Evolutionary conservation across 2,797 vertebrate species (phyloP).

Genomic region (Sorex maritimensis): DNA sequence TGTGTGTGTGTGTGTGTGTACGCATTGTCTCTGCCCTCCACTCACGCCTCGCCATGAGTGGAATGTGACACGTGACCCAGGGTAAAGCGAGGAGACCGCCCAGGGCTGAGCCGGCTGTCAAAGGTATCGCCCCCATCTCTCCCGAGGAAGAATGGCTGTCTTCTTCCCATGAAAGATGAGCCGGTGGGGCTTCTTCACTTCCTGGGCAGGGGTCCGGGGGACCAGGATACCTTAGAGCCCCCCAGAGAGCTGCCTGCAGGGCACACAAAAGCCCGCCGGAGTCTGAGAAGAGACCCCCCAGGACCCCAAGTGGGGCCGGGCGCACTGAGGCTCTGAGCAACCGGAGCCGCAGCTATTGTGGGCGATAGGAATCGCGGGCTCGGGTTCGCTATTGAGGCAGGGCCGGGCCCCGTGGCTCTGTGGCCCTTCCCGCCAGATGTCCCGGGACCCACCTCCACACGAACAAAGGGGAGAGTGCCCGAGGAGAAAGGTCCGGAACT

Average conservation of each 20-base stretch:
- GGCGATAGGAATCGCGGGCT: conserved; percentile 75
- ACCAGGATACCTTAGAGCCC: conserved; percentile 75
- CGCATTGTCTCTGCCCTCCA: background rate
- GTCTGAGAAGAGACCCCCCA: conserved; percentile 49
- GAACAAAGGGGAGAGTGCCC: conserved; percentile 23
- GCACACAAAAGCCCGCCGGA: conserved; percentile 77
- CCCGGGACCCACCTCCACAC: conserved; percentile 34
- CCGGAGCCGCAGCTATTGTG: conserved; percentile 71
- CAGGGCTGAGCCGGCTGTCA: background rate
- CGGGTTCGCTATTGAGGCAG: conserved; percentile 74
- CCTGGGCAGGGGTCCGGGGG: conserved; percentile 9
- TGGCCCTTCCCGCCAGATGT: conserved; percentile 63
- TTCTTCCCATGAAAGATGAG: conserved; percentile 80
- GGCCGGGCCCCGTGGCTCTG: conserved; percentile 37
- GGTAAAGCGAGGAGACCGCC: background rate
- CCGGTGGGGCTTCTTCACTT: conserved; percentile 60
- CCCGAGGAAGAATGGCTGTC: conserved; percentile 63
- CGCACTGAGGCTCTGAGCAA: conserved; percentile 26
- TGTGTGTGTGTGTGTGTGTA: too few relatives aligned
- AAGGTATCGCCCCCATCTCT: conserved; percentile 52
- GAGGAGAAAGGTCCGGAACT: conserved; percentile 23
- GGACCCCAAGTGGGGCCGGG: conserved; percentile 35
- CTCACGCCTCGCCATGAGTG: background rate
- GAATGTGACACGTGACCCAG: background rate
- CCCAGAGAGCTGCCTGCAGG: conserved; percentile 75